phyloP scores from a whole-genome alignment of 2,113 vertebrate species.

The Tachycineta bicolor region DNA sequence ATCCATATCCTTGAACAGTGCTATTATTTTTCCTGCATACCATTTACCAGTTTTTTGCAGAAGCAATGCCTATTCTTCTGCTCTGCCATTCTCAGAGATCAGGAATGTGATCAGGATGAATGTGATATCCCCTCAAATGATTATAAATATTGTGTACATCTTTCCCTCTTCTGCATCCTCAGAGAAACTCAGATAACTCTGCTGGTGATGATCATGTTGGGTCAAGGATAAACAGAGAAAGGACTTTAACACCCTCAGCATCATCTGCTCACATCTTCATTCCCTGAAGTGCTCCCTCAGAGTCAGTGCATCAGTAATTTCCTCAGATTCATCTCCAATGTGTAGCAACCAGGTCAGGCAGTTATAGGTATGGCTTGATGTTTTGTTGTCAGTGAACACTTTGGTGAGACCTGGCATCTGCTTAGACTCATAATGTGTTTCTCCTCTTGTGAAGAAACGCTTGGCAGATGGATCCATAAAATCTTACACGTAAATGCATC shows the following conservation, averaged over 20 bases:
- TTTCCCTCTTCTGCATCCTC: background rate
- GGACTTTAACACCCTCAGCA: background rate
- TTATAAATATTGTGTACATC: background rate
- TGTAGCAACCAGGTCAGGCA: background rate
- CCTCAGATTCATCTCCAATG: background rate
- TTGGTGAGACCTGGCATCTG: background rate
- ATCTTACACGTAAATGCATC: background rate
- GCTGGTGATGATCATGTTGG: background rate
- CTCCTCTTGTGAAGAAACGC: background rate
- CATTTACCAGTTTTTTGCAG: background rate
- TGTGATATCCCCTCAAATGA: background rate
- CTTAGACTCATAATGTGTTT: background rate
- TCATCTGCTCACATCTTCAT: background rate
- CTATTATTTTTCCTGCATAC: background rate
- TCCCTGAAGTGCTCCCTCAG: background rate
- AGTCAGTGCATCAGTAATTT: background rate
- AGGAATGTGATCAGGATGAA: background rate
- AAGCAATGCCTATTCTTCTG: background rate
- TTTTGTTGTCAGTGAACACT: background rate
- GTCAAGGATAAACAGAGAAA: background rate
- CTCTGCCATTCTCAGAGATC: background rate
- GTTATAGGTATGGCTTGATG: background rate
- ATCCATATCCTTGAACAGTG: background rate
- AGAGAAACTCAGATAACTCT: background rate
- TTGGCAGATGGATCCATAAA: conserved; percentile 46